Evolutionary conservation across 2,888 invertebrate species (phyloP).

Genomic region (Nomada hirtipes): DNA sequence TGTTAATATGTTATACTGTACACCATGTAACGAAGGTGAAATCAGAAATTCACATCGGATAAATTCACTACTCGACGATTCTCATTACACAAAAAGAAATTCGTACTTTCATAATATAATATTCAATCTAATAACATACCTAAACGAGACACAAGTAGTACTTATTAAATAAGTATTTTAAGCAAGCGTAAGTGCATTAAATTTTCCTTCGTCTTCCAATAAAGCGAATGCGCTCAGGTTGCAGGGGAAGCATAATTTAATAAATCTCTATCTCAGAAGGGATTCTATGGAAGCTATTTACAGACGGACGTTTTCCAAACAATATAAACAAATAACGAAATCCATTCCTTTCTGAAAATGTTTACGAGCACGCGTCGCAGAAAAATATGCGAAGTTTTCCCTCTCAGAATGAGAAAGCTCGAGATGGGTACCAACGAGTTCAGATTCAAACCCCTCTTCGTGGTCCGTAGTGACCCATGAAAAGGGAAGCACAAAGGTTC

Average conservation of each 20-base stretch:
- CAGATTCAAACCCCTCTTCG: conserved; percentile 31
- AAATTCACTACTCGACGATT: too few relatives aligned
- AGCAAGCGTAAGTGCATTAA: not conserved
- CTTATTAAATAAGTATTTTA: too few relatives aligned
- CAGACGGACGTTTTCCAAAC: not conserved
- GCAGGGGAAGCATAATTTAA: not conserved
- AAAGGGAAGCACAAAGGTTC: conserved; percentile 39
- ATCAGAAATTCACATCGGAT: too few relatives aligned
- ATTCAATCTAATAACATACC: too few relatives aligned
- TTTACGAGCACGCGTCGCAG: conserved; percentile 13
- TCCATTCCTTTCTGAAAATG: conserved; percentile 31
- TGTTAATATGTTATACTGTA: too few relatives aligned
- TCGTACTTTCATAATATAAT: too few relatives aligned
- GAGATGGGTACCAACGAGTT: conserved; percentile 20
- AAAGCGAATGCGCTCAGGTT: not conserved
- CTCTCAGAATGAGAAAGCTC: conserved; percentile 11
- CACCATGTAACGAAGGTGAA: too few relatives aligned
- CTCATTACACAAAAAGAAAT: too few relatives aligned
- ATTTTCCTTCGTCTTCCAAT: not conserved
- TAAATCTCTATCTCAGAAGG: not conserved
- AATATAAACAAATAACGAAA: conserved; percentile 27
- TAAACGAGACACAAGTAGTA: too few relatives aligned
- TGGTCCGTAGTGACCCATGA: conserved; percentile 35
- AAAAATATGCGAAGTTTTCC: conserved; percentile 42
- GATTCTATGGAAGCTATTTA: not conserved